Evolutionary conservation across 30 jellyfish, hydroid and myxozoan genomes (phyloP).

Genomic region (Clytia hemisphaerica): DNA sequence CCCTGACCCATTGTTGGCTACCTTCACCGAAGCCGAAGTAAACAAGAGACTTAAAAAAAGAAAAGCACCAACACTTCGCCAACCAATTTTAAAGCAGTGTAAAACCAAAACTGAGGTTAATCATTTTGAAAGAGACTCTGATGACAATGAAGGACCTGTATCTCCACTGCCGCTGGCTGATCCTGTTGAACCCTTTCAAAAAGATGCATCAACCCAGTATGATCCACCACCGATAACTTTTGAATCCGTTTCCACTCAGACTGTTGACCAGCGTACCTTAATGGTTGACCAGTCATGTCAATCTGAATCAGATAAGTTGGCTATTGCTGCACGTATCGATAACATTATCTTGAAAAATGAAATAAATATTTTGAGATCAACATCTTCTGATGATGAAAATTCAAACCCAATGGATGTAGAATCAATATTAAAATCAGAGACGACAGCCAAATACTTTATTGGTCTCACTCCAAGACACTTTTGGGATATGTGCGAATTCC

Average conservation of each 20-base stretch:
- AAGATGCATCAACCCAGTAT: too few relatives aligned
- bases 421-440: conserved; percentile 3
- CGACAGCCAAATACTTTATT: conserved; percentile 22
- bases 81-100: too few relatives aligned
- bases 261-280: too few relatives aligned
- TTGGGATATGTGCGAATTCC: conserved; percentile 40
- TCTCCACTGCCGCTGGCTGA: too few relatives aligned
- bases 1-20: conserved; percentile 42
- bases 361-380: neutral
- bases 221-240: too few relatives aligned
- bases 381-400: neutral
- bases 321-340: conserved; percentile 24
- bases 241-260: too few relatives aligned
- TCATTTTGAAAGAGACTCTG: too few relatives aligned
- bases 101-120: too few relatives aligned
- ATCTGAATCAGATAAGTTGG: neutral
- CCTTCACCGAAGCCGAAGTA: conserved; percentile 25
- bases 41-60: conserved; percentile 21
- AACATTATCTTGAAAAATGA: conserved; percentile 25
- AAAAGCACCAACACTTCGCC: too few relatives aligned
- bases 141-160: too few relatives aligned
- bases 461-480: conserved; percentile 56
- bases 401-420: conserved; percentile 33
- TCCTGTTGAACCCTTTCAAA: too few relatives aligned
- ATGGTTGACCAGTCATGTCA: too few relatives aligned